Conservation (phyloP, 2,113 vertebrate genomes). For the Bufo bufo region DNA sequence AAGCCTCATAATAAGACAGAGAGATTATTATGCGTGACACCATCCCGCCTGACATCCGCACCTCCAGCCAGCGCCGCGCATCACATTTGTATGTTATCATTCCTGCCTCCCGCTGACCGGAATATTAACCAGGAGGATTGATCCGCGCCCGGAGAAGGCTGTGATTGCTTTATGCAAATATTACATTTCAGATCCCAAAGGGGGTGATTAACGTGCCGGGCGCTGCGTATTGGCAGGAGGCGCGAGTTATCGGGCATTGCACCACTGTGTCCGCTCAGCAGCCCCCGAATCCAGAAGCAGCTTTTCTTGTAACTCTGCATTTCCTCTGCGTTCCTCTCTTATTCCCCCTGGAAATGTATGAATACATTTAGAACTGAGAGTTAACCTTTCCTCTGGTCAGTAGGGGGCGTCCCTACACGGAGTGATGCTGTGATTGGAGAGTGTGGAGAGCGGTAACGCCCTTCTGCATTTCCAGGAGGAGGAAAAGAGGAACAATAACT, state of each 20-base stretch:
- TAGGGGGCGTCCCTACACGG: too few species aligned
- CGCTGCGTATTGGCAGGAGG: background rate
- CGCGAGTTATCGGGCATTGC: background rate
- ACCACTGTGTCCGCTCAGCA: too few species aligned
- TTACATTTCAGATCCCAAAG: background rate
- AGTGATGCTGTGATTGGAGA: too few species aligned
- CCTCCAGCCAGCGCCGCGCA: background rate
- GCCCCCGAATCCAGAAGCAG: too few species aligned
- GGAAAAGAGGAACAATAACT: too few species aligned
- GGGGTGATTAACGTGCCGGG: background rate
- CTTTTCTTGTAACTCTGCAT: background rate
- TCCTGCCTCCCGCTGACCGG: slow-evolving; percentile 27
- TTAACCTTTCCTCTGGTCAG: background rate
- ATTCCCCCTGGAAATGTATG: background rate
- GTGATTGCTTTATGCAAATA: slow-evolving; percentile 21
- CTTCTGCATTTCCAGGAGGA: too few species aligned
- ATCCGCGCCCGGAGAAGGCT: background rate
- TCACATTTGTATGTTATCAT: slow-evolving; percentile 39
- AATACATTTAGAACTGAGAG: background rate
- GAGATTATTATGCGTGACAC: slow-evolving; percentile 50
- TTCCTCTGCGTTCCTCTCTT: background rate
- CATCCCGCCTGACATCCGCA: slow-evolving; percentile 54
- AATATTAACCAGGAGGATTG: slow-evolving; percentile 49
- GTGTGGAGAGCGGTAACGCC: too few species aligned
- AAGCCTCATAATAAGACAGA: background rate